These are phyloP conservation scores for Siniperca undulata DNA, from an alignment of 2,797 vertebrate species.

Conservation along the genomic window DNA sequence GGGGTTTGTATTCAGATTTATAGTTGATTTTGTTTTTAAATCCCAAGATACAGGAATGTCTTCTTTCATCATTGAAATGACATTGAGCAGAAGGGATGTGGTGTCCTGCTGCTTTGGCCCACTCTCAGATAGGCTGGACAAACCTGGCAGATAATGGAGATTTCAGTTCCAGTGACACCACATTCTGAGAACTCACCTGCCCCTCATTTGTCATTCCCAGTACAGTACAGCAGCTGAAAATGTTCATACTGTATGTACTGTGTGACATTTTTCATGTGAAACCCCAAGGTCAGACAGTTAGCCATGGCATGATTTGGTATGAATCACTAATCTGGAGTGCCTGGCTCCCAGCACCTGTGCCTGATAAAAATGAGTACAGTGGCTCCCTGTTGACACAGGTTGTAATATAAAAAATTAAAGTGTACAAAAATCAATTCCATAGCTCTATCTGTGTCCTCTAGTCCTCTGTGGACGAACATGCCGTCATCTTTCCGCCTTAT, in stretches of 20 bases:
- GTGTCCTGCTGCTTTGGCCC: slow-evolving; percentile 32
- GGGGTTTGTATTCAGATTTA: slow-evolving; percentile 1
- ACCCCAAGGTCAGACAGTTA: slow-evolving; percentile 25
- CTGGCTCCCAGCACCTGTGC: not conserved
- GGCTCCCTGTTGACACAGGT: slow-evolving; percentile 2
- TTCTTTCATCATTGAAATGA: slow-evolving; percentile 1
- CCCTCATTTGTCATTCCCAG: not conserved
- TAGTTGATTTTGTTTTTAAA: not conserved
- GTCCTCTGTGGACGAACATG: not conserved
- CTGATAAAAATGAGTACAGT: not conserved
- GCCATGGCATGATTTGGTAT: not conserved
- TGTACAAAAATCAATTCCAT: not conserved
- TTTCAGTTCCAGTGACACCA: slow-evolving; percentile 5
- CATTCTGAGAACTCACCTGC: slow-evolving; percentile 4
- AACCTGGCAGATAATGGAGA: slow-evolving; percentile 11
- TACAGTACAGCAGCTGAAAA: not conserved
- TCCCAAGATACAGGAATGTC: not conserved
- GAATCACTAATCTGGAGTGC: not conserved
- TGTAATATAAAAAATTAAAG: slow-evolving; percentile 7
- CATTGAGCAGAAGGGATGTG: slow-evolving; percentile 26
- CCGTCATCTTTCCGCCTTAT: slow-evolving; percentile 7
- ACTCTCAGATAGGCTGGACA: not conserved
- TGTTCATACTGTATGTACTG: not conserved
- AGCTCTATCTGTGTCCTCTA: slow-evolving; percentile 10
- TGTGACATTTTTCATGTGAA: not conserved